Evolutionary conservation across 2,888 invertebrate genomes (phyloP), one percentile per base, ranked within the genome.

Genomic region (Coremacera marginata): DNA sequence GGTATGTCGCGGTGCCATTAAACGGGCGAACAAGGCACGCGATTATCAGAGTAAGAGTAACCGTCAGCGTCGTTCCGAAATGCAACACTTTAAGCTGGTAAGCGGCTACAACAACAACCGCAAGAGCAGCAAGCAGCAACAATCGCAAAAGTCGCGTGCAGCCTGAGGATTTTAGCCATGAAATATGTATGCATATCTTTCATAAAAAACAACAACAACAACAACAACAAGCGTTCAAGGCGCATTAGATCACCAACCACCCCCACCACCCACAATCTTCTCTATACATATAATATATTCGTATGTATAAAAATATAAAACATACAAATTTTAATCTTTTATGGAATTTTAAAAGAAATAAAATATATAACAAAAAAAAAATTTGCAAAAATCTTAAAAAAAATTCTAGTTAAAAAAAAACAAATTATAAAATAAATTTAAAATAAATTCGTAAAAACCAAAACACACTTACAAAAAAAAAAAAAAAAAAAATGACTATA

Each of bases 51-150:
- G 90, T 79, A 91, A 91, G 81, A 89, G 90, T 83, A 90, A 90
- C 80, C 90, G 90, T 70, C 90, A 90, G 77, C 90, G 92, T 70
- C 91, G 92, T 81, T 90, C 91, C 79, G 92, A 92, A 81, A 84
- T 87, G 84, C 91, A 90, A 82, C 90, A 91, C 83, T 90, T 90
- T 85, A 90, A 90, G 82, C 86, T 90, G 82, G 89, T 90, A 84
- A 92, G 92, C 83, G 91, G 92, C 81, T 92, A 91, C 83, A 92
- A 92, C 88, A 92, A 92, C 87, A 92, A 92, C 85, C 92, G 92
- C 88, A 92, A 92, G 90, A 91, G 91, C 90, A 92, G 84, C 22
- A 44, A 37, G 44, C 14, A 14, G 62, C 44, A 34, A 16, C 34
- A 44, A 22, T 52, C 25, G 37, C 44, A 4, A 14, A 57, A 19